Evolutionary conservation across 2,888 invertebrate genomes (phyloP), one percentile per base, ranked within the genome.

Genomic region (Arctia plantaginis): DNA sequence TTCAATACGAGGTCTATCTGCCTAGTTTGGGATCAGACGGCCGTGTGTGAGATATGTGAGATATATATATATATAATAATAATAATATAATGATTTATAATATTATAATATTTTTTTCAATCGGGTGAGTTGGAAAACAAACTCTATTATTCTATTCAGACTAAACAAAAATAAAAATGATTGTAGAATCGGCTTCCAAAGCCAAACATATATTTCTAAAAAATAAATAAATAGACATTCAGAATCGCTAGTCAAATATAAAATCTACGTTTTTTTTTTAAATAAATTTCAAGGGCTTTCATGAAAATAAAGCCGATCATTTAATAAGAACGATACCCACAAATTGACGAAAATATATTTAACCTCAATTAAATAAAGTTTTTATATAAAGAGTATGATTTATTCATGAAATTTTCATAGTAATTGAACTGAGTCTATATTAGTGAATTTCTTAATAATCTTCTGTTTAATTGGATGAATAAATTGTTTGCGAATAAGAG

Each of bases 401-500:
- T 64, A 64, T 64, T 64, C 64, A 64, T 33, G 15, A 64, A 64
- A 23, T 18, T 33, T 33, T 64, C 23, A 55, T 64, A 6, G 30
- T 64, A 64, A 33, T 33, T 33, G 30, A 64, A 20, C 18, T 0
- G 27, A 20, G 64, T 33, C 20, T 30, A 20, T 20, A 64, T 33
- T 68, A 72, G 65, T 66, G 65, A 77, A 74, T 65, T 70, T 72
- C 23, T 76, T 71, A 68, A 73, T 66, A 55, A 30, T 59, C 41
- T 67, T 30, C 66, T 72, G 47, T 68, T 73, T 72, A 55, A 82
- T 74, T 72, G 77, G 62, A 66, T n/a, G 51, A 30, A 80, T 75
- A 81, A 79, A 75, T 82, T 82, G 66, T 77, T 72, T 74, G 71
- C 0, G 65, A 51, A 73, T 64, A 64, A 59, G 15, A 62, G 71